Evolutionary conservation across 2,113 vertebrate species (phyloP).

Genomic region (Thamnaconus septentrionalis): DNA sequence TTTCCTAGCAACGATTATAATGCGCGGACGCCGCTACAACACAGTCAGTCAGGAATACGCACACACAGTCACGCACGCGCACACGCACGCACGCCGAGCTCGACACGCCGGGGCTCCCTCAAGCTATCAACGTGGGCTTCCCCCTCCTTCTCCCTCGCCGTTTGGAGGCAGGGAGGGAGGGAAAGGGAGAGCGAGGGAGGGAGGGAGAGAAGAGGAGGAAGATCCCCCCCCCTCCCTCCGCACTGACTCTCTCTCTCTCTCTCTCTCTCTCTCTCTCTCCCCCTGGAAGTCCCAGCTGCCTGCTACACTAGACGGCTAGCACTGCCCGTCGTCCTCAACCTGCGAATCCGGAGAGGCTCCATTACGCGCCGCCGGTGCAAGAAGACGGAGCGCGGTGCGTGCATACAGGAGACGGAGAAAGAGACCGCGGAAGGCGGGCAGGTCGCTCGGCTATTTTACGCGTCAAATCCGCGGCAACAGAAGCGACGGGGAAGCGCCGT

Average conservation of each 20-base stretch:
- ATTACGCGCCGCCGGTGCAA: conserved; percentile 10
- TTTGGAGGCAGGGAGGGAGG: conserved; percentile 36
- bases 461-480: conserved; percentile 1
- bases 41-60: no score
- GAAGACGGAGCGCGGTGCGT: conserved; percentile 13
- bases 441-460: conserved; percentile 1
- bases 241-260: conserved; percentile 51
- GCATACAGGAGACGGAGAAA: conserved; percentile 10
- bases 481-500: not conserved
- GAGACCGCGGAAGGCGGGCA: not conserved
- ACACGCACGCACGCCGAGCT: conserved; percentile 18
- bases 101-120: conserved; percentile 63
- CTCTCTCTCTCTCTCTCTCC: conserved; percentile 59
- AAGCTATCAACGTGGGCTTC: conserved; percentile 72
- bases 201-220: conserved; percentile 26
- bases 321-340: conserved; percentile 15
- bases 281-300: conserved; percentile 71
- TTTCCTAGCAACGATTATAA: conserved; percentile 75
- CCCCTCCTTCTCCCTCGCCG: conserved; percentile 51
- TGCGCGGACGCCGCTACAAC: not conserved
- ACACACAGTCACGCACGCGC: conserved; percentile 17
- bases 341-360: conserved; percentile 19
- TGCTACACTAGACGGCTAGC: conserved; percentile 50
- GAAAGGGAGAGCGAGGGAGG: conserved; percentile 10
- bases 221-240: conserved; percentile 57